Percentiles rank a stretch among this genome's conserved stretches.
Conservation (phyloP, 1,140 invertebrate species). For the Drosophila lacteicornis region DNA sequence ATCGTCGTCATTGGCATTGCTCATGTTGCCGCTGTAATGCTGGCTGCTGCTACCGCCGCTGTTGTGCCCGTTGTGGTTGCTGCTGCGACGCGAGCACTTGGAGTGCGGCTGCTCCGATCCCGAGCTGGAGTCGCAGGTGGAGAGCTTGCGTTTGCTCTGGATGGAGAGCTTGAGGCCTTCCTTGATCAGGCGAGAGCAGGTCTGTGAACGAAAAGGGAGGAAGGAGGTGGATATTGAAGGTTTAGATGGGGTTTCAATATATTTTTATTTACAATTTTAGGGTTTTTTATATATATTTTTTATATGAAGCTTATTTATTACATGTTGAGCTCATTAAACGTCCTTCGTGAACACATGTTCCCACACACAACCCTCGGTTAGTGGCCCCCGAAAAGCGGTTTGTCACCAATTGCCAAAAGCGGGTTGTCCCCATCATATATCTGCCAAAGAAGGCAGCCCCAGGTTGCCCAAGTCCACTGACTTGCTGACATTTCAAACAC, state of each 20-base stretch:
- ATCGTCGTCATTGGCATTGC: slow-evolving; percentile 63
- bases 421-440: slow-evolving; percentile 1
- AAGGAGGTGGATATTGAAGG: slow-evolving; percentile 15
- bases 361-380: not conserved
- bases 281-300: not conserved
- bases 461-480: slow-evolving; percentile 41
- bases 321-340: not conserved
- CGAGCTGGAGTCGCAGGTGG: slow-evolving; percentile 87
- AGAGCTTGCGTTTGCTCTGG: slow-evolving; percentile 92
- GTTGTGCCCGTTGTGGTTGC: slow-evolving; percentile 22
- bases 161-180: slow-evolving; percentile 95
- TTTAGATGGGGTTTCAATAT: not conserved
- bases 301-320: not conserved
- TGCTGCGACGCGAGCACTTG: slow-evolving; percentile 71
- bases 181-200: slow-evolving; percentile 96
- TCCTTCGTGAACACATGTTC: slow-evolving; percentile 33
- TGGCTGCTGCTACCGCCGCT: slow-evolving; percentile 12
- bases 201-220: slow-evolving; percentile 86
- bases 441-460: slow-evolving; percentile 54
- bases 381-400: slow-evolving; percentile 54
- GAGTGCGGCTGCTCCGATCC: slow-evolving; percentile 86
- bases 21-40: slow-evolving; percentile 23
- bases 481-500: slow-evolving; percentile 24
- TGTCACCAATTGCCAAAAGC: slow-evolving; percentile 77
- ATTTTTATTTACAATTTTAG: not conserved